phyloP scores from a whole-genome alignment of 2,888 invertebrate genomes.

The Agrotis segetum region DNA sequence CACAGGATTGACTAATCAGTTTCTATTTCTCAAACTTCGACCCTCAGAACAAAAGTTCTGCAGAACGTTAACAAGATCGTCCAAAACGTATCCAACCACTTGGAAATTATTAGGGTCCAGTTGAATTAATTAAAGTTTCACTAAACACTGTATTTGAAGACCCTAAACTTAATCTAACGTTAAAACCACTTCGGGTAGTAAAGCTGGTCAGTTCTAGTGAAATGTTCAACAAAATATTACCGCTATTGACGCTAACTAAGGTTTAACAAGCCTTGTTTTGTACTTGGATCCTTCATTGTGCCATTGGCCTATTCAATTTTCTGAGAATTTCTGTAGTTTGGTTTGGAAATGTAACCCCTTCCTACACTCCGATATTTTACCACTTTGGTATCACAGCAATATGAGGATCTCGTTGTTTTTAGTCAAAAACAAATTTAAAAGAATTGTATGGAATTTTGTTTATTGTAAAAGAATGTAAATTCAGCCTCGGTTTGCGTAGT shows the following conservation, averaged over 20 bases:
- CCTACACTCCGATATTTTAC: too few species aligned
- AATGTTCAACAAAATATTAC: constrained; percentile 38
- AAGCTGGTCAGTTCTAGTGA: constrained; percentile 32
- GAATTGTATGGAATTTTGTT: too few species aligned
- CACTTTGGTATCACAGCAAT: too few species aligned
- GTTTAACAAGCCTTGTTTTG: constrained; percentile 17
- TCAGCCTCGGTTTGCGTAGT: too few species aligned
- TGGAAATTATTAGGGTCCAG: constrained; percentile 75
- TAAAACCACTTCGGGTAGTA: constrained; percentile 29
- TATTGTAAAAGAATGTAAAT: too few species aligned
- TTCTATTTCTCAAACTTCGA: constrained; percentile 36
- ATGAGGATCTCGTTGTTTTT: too few species aligned
- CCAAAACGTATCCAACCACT: constrained; percentile 67
- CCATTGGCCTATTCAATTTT: constrained; percentile 5
- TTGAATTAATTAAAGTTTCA: constrained; percentile 77
- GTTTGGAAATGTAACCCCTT: not conserved
- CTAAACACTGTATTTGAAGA: constrained; percentile 70
- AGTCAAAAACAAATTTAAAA: too few species aligned
- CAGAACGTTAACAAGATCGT: constrained; percentile 45
- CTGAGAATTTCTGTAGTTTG: not conserved
- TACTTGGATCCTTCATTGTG: not conserved
- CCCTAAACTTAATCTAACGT: constrained; percentile 54
- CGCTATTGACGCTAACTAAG: constrained; percentile 16
- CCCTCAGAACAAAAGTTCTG: constrained; percentile 35
- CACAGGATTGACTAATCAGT: constrained; percentile 15